These are phyloP conservation scores for Salarias fasciatus DNA, from an alignment of 2,797 vertebrate species.

Conservation along the genomic window DNA sequence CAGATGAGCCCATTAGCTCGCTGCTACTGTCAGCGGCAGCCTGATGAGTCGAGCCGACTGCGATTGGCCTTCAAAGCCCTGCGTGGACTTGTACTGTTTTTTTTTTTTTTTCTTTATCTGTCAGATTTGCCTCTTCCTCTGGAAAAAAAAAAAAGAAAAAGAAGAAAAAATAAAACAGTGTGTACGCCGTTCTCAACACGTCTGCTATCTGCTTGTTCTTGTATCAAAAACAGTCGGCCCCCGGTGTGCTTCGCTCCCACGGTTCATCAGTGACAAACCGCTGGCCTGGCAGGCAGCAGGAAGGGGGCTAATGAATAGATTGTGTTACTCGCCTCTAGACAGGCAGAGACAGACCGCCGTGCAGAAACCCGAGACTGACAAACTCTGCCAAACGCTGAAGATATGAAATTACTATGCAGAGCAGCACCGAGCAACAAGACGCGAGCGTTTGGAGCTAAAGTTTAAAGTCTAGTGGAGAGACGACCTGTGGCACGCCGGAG, in stretches of 20 bases:
- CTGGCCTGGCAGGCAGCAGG: conserved; percentile 59
- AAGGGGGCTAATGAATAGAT: conserved; percentile 63
- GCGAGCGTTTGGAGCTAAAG: conserved; percentile 4
- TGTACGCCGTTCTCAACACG: conserved; percentile 51
- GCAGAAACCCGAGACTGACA: conserved; percentile 31
- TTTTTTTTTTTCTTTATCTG: conserved; percentile 61
- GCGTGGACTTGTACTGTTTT: conserved; percentile 36
- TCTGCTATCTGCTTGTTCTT: conserved; percentile 57
- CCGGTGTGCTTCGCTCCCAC: conserved; percentile 45
- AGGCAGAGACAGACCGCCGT: conserved; percentile 34
- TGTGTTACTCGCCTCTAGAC: conserved; percentile 56
- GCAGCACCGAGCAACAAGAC: conserved; percentile 3
- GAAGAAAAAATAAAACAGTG: background rate
- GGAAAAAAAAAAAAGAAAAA: conserved; percentile 21
- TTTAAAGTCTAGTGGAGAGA: conserved; percentile 2
- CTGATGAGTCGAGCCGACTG: conserved; percentile 60
- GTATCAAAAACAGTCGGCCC: conserved; percentile 59
- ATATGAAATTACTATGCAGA: conserved; percentile 15
- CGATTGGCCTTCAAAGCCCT: conserved; percentile 68
- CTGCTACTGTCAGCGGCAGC: conserved; percentile 63
- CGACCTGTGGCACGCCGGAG: too few species aligned
- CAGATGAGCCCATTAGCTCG: conserved; percentile 71
- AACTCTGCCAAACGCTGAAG: conserved; percentile 12
- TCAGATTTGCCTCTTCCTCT: conserved; percentile 65
- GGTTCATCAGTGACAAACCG: conserved; percentile 56